Base-by-base conservation (phyloP, 1,140 invertebrate genomes). In the Asobara japonica region DNA sequence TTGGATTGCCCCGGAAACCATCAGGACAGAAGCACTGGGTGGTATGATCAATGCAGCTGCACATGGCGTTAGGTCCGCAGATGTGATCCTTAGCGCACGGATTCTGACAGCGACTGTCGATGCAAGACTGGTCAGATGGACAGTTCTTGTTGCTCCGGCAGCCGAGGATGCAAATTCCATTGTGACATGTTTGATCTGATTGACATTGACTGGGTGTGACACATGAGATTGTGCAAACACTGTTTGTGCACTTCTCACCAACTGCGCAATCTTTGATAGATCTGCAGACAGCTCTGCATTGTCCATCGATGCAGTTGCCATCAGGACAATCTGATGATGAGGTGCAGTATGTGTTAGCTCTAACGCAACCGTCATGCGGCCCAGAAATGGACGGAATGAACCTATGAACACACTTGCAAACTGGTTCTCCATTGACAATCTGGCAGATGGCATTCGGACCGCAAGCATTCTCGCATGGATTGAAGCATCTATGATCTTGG, bases 1-100 rank as follows among this genome's bases (percentile, higher is more conserved):
- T 94, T n/a, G 95, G 95, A 77, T 93, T 94, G 4, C 94, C 94
- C 82, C 94, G 91, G 81, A 97, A 97, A 31, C 94, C 94, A 30
- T 90, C 81, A 0, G 95, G 94, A 81, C 96, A 97, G 60, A 90
- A 89, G 82, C 96, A 97, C 22, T 89, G 87, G 1, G 91, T 92
- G 16, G 87, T 88, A 78, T 95, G 94, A 78, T 94, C 90, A 16
- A 89, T 80, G 77, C 92, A 93, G 51, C 89, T 91, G 81, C 95
- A 97, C 27, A 94, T 88, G 5, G 95, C 93, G 84, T 97, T 97
- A 1, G 94, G 91, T 11, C 95, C 95, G 83, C 95, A 97, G 5
- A 92, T 90, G 66, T 92, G 92, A 78, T 91, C 90, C 20, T 88
- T 89, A 60, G 91, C 85, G 80, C 95, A 97, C 18, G 95, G 94